A percentile compares a stretch with the other conserved stretches of the same genome.
phyloP scores from a whole-genome alignment of 2,888 invertebrate genomes.

The Eueremaeus valkanovi region DNA sequence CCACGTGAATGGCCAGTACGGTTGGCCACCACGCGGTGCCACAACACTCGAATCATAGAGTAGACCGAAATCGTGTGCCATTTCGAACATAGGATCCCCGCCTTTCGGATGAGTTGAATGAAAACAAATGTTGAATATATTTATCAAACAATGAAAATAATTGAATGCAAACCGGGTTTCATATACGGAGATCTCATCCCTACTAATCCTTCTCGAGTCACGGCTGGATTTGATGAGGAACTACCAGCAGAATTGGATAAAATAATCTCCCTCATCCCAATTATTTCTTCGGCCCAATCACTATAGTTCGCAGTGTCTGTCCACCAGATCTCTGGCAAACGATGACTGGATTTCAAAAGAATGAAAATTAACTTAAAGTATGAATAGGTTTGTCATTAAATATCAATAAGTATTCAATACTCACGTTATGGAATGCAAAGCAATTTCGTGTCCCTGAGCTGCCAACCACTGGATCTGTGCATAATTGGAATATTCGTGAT shows the following conservation, averaged over 20 bases:
- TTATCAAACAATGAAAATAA: background rate
- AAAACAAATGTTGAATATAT: too few species aligned
- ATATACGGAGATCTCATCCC: constrained; percentile 48
- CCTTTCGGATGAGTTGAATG: constrained; percentile 32
- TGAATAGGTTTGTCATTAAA: too few species aligned
- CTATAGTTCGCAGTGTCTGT: constrained; percentile 45
- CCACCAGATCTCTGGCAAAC: constrained; percentile 48
- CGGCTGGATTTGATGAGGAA: constrained; percentile 25
- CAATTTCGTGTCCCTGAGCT: constrained; percentile 84
- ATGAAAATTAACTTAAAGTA: background rate
- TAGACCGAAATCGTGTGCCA: constrained; percentile 47
- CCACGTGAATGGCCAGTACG: constrained; percentile 48
- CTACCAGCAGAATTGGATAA: constrained; percentile 46
- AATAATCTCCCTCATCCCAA: constrained; percentile 47
- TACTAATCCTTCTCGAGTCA: constrained; percentile 46
- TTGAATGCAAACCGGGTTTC: constrained; percentile 44
- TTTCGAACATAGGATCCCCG: constrained; percentile 47
- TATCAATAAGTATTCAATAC: constrained; percentile 47
- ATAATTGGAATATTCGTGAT: constrained; percentile 88
- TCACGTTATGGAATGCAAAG: constrained; percentile 82
- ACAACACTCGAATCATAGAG: constrained; percentile 47
- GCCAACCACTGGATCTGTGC: constrained; percentile 84
- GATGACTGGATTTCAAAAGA: constrained; percentile 44
- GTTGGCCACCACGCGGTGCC: constrained; percentile 44
- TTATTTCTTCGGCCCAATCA: constrained; percentile 48